Conservation (phyloP, 1,140 invertebrate species). For the Goniozus legneri region DNA sequence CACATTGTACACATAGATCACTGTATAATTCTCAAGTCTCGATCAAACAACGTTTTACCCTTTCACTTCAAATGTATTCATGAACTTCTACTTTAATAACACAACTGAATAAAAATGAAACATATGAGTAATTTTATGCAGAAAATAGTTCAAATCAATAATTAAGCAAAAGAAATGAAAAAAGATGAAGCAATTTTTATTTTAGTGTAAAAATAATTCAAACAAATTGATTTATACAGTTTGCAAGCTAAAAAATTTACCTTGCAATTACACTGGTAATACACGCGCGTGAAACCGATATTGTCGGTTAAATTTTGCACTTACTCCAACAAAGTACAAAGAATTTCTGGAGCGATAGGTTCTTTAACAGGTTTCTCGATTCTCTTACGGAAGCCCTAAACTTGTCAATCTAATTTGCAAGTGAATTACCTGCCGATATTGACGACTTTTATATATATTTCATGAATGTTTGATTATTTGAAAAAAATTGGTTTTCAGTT, state of each 20-base stretch:
- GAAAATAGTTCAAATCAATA: too few species aligned
- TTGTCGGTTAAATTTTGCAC: conserved; percentile 10
- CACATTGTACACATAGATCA: too few species aligned
- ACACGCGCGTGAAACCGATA: not conserved
- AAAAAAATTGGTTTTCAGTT: too few species aligned
- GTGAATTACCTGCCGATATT: conserved; percentile 25
- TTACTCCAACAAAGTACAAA: conserved; percentile 27
- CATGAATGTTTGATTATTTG: too few species aligned
- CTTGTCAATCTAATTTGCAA: conserved; percentile 46
- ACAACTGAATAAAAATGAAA: too few species aligned
- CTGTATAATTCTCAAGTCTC: too few species aligned
- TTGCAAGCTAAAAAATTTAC: conserved; percentile 9
- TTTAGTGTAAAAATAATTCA: not conserved
- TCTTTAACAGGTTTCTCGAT: conserved; percentile 45
- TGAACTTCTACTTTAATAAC: too few species aligned
- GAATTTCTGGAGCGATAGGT: conserved; percentile 32
- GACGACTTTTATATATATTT: not conserved
- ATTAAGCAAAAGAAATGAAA: too few species aligned
- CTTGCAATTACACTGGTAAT: too few species aligned
- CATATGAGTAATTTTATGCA: too few species aligned
- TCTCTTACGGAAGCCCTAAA: conserved; percentile 48
- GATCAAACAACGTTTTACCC: too few species aligned
- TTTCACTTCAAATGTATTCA: too few species aligned
- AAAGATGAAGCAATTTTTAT: not conserved
- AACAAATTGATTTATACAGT: not conserved